These are phyloP conservation scores for Tragopan temminckii DNA, from an alignment of 2,797 vertebrate genomes.

Conservation along the genomic window DNA sequence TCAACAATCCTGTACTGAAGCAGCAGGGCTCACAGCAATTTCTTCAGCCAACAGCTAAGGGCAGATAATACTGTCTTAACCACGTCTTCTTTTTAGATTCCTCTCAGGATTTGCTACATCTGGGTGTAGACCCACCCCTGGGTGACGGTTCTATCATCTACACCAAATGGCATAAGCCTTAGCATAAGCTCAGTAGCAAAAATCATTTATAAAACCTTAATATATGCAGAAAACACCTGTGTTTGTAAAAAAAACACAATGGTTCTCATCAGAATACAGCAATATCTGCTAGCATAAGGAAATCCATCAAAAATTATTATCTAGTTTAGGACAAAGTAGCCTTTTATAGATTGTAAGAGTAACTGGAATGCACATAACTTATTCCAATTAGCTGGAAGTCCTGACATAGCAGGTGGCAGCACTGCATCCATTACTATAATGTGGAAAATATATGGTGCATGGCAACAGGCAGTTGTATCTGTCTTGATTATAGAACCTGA, in stretches of 20 bases:
- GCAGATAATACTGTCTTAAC: background rate
- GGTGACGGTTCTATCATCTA: background rate
- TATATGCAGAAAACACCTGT: conserved; percentile 5
- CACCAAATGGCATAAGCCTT: background rate
- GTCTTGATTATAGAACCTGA: conserved; percentile 56
- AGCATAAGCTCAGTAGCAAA: background rate
- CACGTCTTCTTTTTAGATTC: accelerated
- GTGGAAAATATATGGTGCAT: conserved; percentile 59
- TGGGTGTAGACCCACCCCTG: background rate
- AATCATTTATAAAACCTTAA: background rate
- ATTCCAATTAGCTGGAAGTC: conserved; percentile 76
- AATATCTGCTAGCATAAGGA: conserved; percentile 37
- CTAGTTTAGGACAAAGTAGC: conserved; percentile 60
- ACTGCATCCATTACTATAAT: conserved; percentile 55
- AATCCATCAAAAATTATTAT: conserved; percentile 70
- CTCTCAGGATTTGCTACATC: background rate
- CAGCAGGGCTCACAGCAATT: background rate
- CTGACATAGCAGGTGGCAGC: conserved; percentile 70
- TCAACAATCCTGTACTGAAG: background rate
- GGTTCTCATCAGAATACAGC: background rate
- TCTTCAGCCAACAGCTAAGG: background rate
- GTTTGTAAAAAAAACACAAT: conserved; percentile 43
- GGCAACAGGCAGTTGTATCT: conserved; percentile 60
- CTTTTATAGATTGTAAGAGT: conserved; percentile 61
- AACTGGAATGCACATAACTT: conserved; percentile 74